Evolutionary conservation across 1,140 invertebrate species (phyloP).

Genomic region (Aricia agestis): DNA sequence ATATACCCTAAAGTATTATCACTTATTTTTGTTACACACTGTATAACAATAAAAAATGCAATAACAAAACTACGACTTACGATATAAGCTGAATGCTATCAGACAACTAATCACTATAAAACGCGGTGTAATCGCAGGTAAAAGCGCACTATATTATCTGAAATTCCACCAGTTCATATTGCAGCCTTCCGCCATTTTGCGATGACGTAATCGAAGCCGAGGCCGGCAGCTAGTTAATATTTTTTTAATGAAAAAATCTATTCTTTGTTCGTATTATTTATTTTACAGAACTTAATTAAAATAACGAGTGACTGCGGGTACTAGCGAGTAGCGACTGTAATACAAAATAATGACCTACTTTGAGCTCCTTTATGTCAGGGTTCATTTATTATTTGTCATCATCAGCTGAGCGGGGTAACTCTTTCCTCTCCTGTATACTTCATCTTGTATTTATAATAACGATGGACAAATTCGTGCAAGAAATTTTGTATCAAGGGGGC

Average conservation of each 20-base stretch:
- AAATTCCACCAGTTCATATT: neutral
- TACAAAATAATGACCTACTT: conserved; percentile 13
- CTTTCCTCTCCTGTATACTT: neutral
- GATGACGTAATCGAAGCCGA: neutral
- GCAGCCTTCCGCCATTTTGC: neutral
- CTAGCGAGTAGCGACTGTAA: conserved; percentile 12
- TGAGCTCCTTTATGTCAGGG: neutral
- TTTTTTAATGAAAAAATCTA: conserved; percentile 4
- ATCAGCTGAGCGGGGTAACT: neutral
- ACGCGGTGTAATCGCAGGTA: neutral
- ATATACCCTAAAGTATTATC: no score
- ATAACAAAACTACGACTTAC: no score
- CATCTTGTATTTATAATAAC: neutral
- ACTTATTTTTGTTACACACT: no score
- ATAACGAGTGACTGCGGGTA: conserved; percentile 12
- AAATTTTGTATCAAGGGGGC: no score
- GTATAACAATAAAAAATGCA: no score
- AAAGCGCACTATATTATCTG: neutral
- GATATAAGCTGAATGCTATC: neutral
- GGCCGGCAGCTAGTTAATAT: neutral
- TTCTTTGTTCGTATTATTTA: conserved; percentile 6
- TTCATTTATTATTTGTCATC: neutral
- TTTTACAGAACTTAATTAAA: conserved; percentile 20
- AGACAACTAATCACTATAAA: neutral
- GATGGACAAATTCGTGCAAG: neutral